phyloP scores from a whole-genome alignment of 2,797 vertebrate genomes.

The Poecilia gillii region DNA sequence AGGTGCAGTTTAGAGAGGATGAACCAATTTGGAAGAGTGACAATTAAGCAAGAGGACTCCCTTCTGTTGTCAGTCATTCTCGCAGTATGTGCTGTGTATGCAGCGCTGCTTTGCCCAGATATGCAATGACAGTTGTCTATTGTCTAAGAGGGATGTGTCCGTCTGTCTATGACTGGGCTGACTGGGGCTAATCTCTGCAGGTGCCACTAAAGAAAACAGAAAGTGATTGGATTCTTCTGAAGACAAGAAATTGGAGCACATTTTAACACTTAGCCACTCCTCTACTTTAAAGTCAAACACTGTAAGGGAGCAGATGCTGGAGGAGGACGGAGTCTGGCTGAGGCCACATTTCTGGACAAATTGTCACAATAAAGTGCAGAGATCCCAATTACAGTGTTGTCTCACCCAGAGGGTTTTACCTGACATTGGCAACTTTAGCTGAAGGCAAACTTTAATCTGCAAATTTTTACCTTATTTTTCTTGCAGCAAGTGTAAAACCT shows the following conservation, averaged over 20 bases:
- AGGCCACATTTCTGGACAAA: constrained; percentile 14
- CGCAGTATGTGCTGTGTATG: constrained; percentile 8
- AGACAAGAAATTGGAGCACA: constrained; percentile 40
- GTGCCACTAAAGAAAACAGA: constrained; percentile 28
- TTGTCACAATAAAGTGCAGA: background rate
- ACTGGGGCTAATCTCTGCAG: constrained; percentile 48
- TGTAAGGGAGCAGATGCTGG: constrained; percentile 36
- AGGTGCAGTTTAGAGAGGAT: constrained; percentile 18
- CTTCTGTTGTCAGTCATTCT: constrained; percentile 28
- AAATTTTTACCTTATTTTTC: background rate
- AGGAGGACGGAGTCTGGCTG: constrained; percentile 7
- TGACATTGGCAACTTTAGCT: constrained; percentile 16
- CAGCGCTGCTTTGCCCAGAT: constrained; percentile 13
- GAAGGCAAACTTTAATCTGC: constrained; percentile 7
- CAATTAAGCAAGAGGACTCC: constrained; percentile 27
- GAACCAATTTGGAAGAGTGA: constrained; percentile 40
- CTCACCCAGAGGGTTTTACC: constrained; percentile 7
- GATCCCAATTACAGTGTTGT: constrained; percentile 9
- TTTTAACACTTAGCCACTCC: constrained; percentile 44
- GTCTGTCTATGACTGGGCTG: constrained; percentile 39
- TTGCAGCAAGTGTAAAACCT: background rate
- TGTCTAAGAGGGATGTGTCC: constrained; percentile 48
- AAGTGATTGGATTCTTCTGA: constrained; percentile 47
- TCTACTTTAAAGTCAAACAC: constrained; percentile 36
- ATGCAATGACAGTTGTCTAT: constrained; percentile 30